Conservation (phyloP, 2,888 invertebrate genomes). For the Cinara cedri region DNA sequence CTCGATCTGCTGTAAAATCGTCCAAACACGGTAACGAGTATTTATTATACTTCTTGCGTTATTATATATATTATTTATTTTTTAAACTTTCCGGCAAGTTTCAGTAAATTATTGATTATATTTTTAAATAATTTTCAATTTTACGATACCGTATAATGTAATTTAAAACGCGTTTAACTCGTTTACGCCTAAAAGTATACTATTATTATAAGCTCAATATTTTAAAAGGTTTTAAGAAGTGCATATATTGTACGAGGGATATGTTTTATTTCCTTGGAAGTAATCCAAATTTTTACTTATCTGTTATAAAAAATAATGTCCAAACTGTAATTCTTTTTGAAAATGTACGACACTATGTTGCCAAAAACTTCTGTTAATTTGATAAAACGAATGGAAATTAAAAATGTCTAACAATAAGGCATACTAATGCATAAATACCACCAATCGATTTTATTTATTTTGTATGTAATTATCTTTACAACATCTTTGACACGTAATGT, state of each 20-base stretch:
- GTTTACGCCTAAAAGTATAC: background rate
- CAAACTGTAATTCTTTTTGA: background rate
- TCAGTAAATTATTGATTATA: too few species aligned
- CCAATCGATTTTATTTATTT: too few species aligned
- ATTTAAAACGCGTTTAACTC: background rate
- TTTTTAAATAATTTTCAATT: too few species aligned
- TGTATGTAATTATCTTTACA: too few species aligned
- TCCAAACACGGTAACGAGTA: too few species aligned
- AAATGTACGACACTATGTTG: constrained; percentile 2
- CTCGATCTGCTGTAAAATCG: too few species aligned
- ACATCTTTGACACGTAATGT: too few species aligned
- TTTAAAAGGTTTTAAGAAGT: background rate
- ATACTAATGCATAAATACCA: too few species aligned
- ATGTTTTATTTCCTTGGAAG: background rate
- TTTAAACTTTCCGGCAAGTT: too few species aligned
- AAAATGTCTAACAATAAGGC: background rate
- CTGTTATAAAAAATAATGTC: background rate
- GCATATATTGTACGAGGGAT: background rate
- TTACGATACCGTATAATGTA: too few species aligned
- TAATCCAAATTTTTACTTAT: background rate
- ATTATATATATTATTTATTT: too few species aligned
- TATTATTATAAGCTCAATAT: background rate
- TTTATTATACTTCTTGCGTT: too few species aligned
- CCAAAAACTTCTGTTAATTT: constrained; percentile 5
- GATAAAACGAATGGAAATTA: background rate